Evolutionary conservation across 2,113 vertebrate genomes (phyloP).

Genomic region (Proterorhinus semilunaris): DNA sequence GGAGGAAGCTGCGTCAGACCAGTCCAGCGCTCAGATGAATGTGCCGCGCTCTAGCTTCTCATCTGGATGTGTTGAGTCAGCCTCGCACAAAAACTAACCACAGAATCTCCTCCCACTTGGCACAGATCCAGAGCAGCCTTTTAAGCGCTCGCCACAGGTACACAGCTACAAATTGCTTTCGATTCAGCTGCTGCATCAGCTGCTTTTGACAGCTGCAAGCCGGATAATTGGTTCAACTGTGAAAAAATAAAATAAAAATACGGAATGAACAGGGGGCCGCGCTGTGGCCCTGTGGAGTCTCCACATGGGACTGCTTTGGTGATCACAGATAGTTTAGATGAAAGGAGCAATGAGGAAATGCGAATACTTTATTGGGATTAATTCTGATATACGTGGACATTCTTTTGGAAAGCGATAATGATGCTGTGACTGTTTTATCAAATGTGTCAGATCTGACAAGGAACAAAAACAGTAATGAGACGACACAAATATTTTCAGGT

Average conservation of each 20-base stretch:
- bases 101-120: constrained; percentile 29
- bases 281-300: constrained; percentile 23
- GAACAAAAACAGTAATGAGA: no score
- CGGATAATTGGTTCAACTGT: constrained; percentile 63
- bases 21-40: constrained; percentile 32
- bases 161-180: constrained; percentile 61
- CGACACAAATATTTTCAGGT: no score
- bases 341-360: background rate
- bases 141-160: constrained; percentile 69
- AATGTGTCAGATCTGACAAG: no score
- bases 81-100: constrained; percentile 48
- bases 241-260: constrained; percentile 35
- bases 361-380: no score
- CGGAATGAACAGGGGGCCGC: constrained; percentile 39
- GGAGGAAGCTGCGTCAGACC: constrained; percentile 32
- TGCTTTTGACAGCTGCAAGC: constrained; percentile 60
- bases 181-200: constrained; percentile 68
- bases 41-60: constrained; percentile 45
- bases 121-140: constrained; percentile 57
- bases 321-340: constrained; percentile 35
- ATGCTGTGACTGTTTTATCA: no score
- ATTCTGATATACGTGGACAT: no score
- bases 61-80: constrained; percentile 63
- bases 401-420: no score
- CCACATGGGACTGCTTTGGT: constrained; percentile 16